These are phyloP conservation scores for Gastracanthus pulcherrimus DNA, from an alignment of 2,888 invertebrate genomes.

Conservation along the genomic window DNA sequence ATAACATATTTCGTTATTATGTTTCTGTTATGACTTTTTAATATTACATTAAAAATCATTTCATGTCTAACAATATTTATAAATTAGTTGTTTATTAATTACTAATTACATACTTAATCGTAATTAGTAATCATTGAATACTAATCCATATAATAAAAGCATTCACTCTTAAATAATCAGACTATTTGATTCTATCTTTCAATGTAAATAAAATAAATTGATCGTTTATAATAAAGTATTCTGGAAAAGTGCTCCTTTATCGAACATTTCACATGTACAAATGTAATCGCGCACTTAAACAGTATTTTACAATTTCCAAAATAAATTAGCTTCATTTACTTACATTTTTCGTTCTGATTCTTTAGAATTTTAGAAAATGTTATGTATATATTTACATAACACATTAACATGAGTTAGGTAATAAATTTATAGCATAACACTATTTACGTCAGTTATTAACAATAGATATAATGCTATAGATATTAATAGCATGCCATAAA, in stretches of 20 bases:
- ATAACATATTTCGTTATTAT: slow-evolving; percentile 46
- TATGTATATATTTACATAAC: too few species aligned
- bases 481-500: too few species aligned
- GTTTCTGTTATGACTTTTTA: slow-evolving; percentile 41
- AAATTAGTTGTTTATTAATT: slow-evolving; percentile 27
- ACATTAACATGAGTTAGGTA: too few species aligned
- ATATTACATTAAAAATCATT: slow-evolving; percentile 49
- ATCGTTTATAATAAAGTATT: background rate
- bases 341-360: too few species aligned
- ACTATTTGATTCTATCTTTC: background rate
- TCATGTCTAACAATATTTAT: slow-evolving; percentile 37
- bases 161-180: slow-evolving; percentile 29
- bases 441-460: too few species aligned
- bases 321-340: background rate
- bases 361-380: too few species aligned
- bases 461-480: too few species aligned
- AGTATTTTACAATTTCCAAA: background rate
- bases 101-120: slow-evolving; percentile 30
- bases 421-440: too few species aligned
- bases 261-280: background rate
- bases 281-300: background rate
- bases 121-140: slow-evolving; percentile 31
- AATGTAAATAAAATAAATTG: background rate
- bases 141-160: slow-evolving; percentile 6
- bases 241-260: background rate